Conservation (phyloP, 2,113 vertebrate genomes). For the Bubo bubo region DNA sequence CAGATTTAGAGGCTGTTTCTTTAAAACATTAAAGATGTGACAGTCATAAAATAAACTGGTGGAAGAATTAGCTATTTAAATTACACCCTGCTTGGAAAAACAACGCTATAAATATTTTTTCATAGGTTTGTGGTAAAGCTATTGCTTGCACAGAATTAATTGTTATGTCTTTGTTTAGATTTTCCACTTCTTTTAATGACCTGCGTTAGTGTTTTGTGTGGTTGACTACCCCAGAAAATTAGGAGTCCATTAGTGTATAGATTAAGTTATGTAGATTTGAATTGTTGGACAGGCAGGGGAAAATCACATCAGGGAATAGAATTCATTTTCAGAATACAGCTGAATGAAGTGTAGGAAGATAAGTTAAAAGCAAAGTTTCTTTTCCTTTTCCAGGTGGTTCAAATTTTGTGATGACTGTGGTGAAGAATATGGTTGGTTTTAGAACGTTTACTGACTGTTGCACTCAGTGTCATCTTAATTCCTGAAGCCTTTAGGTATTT, state of each 20-base stretch:
- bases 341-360: background rate
- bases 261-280: conserved; percentile 44
- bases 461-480: background rate
- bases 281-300: background rate
- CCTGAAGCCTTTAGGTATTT: background rate
- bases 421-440: background rate
- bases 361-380: conserved; percentile 16
- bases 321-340: background rate
- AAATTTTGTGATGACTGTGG: background rate
- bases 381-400: background rate
- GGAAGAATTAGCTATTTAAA: conserved; percentile 13
- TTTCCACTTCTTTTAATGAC: conserved; percentile 47
- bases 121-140: background rate
- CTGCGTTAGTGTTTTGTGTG: conserved; percentile 19
- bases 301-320: conserved; percentile 1
- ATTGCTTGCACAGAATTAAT: conserved; percentile 18
- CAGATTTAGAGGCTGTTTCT: background rate
- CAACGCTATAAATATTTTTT: conserved; percentile 9
- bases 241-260: conserved; percentile 27
- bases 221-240: conserved; percentile 62
- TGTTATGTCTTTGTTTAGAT: conserved; percentile 58
- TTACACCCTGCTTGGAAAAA: background rate
- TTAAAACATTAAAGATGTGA: background rate
- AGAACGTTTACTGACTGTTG: background rate
- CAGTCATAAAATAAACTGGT: background rate